These are phyloP conservation scores for Camelus dromedarius DNA, from an alignment of 2,113 vertebrate species.

Conservation along the genomic window DNA sequence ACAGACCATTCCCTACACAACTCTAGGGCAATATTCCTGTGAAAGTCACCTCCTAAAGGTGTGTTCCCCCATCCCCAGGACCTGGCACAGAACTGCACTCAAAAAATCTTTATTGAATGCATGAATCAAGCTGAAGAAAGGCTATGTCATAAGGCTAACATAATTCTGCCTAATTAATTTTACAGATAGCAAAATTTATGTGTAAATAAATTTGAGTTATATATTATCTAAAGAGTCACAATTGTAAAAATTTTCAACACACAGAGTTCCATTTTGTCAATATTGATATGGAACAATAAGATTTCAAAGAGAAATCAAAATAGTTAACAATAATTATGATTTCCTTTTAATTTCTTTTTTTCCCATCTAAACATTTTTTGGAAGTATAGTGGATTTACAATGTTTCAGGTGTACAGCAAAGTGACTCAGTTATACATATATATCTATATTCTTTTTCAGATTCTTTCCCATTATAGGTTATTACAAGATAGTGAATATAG, in stretches of 20 bases:
- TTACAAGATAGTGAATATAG: too few relatives aligned
- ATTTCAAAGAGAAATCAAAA: not conserved
- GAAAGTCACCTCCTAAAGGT: not conserved
- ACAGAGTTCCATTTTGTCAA: not conserved
- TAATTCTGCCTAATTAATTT: not conserved
- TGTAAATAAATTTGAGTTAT: constrained; percentile 8
- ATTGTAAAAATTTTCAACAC: not conserved
- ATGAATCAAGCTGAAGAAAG: not conserved
- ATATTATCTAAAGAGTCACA: not conserved
- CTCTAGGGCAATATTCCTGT: not conserved
- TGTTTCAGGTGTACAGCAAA: too few relatives aligned
- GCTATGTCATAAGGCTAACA: not conserved
- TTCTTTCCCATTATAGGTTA: too few relatives aligned
- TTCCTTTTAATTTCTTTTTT: not conserved
- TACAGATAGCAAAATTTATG: not conserved
- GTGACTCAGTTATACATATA: too few relatives aligned
- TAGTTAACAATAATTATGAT: not conserved
- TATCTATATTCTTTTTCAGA: too few relatives aligned
- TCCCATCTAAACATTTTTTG: too few relatives aligned
- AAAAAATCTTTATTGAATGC: not conserved
- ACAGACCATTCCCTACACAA: not conserved
- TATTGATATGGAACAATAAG: not conserved
- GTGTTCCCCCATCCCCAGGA: not conserved
- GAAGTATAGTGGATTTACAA: too few relatives aligned
- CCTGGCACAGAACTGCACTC: not conserved